These are phyloP conservation scores for Pharmacophagus antenor DNA, from an alignment of 2,888 invertebrate species.

Conservation along the genomic window DNA sequence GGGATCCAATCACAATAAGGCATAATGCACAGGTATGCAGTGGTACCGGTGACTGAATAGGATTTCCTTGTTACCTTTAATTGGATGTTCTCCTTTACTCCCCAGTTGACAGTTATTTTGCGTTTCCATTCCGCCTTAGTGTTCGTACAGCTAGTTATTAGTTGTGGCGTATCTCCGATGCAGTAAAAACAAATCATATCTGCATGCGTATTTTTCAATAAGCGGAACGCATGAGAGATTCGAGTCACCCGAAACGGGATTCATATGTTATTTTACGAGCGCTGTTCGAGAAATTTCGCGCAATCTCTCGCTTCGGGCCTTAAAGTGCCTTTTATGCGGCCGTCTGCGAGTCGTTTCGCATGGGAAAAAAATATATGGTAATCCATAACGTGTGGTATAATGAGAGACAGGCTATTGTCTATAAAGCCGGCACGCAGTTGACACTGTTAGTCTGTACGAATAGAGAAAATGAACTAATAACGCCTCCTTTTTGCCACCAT, in stretches of 20 bases:
- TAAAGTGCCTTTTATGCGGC: conserved; percentile 25
- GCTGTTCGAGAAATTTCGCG: conserved; percentile 11
- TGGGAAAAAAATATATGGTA: conserved; percentile 15
- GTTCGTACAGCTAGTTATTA: too few species aligned
- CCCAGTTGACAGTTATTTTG: not conserved
- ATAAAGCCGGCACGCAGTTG: not conserved
- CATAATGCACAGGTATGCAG: not conserved
- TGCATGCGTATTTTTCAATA: conserved; percentile 20
- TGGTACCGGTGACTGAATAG: conserved; percentile 3
- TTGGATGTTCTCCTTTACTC: not conserved
- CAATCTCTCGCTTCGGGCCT: conserved; percentile 18
- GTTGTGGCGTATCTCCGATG: not conserved
- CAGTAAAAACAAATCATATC: conserved; percentile 1
- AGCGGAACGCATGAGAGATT: conserved; percentile 13
- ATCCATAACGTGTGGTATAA: not conserved
- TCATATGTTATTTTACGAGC: conserved; percentile 24
- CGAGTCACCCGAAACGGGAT: conserved; percentile 9
- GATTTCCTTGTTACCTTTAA: not conserved
- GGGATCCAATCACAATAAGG: not conserved
- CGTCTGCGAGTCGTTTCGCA: conserved; percentile 11
- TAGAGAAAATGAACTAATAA: not conserved
- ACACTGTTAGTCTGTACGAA: not conserved
- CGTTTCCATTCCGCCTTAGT: not conserved
- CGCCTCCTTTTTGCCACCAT: too few species aligned
- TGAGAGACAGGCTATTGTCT: not conserved